Evolutionary conservation across 2,113 vertebrate species (phyloP), one percentile per base, ranked within the genome.

Genomic region (Hippocampus zosterae): DNA sequence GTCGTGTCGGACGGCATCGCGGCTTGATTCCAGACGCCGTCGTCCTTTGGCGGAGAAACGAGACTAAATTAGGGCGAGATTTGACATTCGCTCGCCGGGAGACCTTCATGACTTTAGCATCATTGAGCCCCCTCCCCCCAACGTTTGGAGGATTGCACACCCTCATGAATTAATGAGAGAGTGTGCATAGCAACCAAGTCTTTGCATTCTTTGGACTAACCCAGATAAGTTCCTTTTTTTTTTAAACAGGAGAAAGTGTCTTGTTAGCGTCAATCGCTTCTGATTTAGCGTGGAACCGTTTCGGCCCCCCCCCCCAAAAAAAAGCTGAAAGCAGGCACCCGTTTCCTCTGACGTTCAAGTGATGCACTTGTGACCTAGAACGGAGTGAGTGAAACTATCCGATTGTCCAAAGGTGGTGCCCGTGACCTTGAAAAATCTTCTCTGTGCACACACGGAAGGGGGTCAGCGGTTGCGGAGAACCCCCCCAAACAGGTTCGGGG

Each of bases 141-240:
- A 70, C 64, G 78, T 84, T 87, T 71, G 72, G 87, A 84, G 87
- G 81, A 80, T 77, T 78, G 79, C 68, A 71, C 78, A 71, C 78
- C 78, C 82, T 88, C 84, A 85, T 90, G 82, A 88, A 88, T 90
- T 83, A 88, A 85, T 88, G 75, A 89, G 80, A 68, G 68, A 70
- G 76, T 79, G 73, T 82, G 83, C 80, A 66, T 72, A 77, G 74
- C 29, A 73, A 74, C 71, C 59, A 61, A 73, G 68, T 46, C 48
- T 10, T 21, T 65, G 53, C 67, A 74, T 71, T 41, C 52, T 67
- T 80, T 70, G 73, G 52, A 72, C 71, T 68, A 61, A 68, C 25
- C 63, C 67, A 55, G 8, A 23, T n/a, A n/a, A 23, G 2, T 78
- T 79, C 29, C 83, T 80, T 77, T 83, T 68, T 55, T 40, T 64